Base-by-base conservation (phyloP, 2,888 invertebrate genomes). In the Slavum lentiscoides region DNA sequence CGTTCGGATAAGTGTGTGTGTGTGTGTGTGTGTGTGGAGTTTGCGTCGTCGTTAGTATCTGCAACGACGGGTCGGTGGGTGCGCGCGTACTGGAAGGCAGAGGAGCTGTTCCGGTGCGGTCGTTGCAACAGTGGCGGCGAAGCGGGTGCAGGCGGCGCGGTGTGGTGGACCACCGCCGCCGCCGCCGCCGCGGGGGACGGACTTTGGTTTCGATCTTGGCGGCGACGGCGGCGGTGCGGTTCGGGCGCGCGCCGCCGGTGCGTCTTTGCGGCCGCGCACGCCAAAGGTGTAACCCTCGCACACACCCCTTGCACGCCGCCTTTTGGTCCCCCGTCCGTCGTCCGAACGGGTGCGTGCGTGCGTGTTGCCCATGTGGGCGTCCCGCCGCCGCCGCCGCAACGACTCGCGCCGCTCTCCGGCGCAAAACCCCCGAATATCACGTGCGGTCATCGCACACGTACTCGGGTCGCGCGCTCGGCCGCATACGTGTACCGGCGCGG, bases 251-350 rank as follows among this genome's bases (percentile, higher is more conserved):
- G 69, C 62, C 69, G 76, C 7, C 59, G 67, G 68, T 53, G 69
- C 76, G 76, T 77, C 76, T 77, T 77, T 77, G 76, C 76, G 76
- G 76, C 76, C 69, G 76, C 76, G 76, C 76, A 77, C 76, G 77
- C 77, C 69, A 77, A 77, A 77, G 77, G 77, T 77, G 62, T 70
- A 77, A 77, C 77, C 77, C 77, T 77, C 19, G 39, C 74, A 58
- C 74, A 58, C 74, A 19, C 62, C 21, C 53, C 43, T n/a, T 55
- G 19, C 6, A 4, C 13, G 8, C 49, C 49, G 30, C 73, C 30
- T 30, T 30, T n/a, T 9, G 13, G 23, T 9, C 64, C 9, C 9
- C 39, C 30, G 72, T 8, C 37, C 30, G 64, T 11, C 30, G 64
- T 11, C 30, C 30, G 53, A 1, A 37, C 21, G 70, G 23, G 69